These are phyloP conservation scores for Sebastes matsubarae DNA, from an alignment of 2,797 vertebrate genomes.

Conservation along the genomic window DNA sequence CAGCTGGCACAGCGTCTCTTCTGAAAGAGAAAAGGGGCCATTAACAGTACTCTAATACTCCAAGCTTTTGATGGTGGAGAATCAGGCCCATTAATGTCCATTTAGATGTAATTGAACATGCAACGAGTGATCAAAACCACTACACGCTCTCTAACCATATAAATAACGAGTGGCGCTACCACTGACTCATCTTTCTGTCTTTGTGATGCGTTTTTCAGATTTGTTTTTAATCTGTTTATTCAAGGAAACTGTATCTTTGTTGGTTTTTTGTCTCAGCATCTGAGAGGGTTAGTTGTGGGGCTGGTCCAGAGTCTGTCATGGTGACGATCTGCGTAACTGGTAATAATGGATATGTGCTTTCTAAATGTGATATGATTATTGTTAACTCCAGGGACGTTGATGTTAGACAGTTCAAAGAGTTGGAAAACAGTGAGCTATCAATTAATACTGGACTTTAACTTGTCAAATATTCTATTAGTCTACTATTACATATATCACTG, in stretches of 20 bases:
- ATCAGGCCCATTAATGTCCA: background rate
- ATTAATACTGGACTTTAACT: background rate
- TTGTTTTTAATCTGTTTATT: background rate
- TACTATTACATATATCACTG: background rate
- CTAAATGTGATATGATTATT: background rate
- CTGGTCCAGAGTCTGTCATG: background rate
- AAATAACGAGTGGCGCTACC: background rate
- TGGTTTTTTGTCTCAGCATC: background rate
- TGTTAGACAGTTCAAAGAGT: background rate
- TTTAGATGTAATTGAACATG: background rate
- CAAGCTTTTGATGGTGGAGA: background rate
- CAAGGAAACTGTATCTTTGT: background rate
- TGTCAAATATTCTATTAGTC: background rate
- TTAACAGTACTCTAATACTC: background rate
- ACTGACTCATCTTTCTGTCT: background rate
- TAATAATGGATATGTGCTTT: background rate
- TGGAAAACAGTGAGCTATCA: background rate
- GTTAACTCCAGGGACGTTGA: background rate
- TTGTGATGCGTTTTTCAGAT: background rate
- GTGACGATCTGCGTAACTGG: conserved; percentile 5
- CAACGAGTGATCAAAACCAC: background rate
- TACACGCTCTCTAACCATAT: background rate
- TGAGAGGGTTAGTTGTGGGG: background rate
- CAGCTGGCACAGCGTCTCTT: background rate
- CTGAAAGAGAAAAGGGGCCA: background rate